Evolutionary conservation across 2,888 invertebrate species (phyloP).

Genomic region (Orthosia gothica): DNA sequence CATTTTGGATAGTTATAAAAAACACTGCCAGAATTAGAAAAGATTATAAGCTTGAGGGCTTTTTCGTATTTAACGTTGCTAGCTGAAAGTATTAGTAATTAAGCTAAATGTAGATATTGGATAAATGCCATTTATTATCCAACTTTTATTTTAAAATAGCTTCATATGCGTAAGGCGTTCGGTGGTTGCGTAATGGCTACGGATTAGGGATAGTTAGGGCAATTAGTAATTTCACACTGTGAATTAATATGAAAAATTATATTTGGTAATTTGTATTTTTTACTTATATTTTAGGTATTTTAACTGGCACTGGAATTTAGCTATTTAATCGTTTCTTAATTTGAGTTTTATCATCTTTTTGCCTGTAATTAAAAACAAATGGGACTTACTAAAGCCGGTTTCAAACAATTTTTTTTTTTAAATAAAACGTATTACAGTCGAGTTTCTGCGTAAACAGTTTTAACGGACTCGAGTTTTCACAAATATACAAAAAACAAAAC

Average conservation of each 20-base stretch:
- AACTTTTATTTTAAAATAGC: conserved; percentile 44
- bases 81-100: not conserved
- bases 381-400: not conserved
- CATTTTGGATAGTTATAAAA: too few relatives aligned
- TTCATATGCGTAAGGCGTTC: conserved; percentile 2
- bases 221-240: conserved; percentile 1
- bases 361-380: not conserved
- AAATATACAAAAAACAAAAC: not conserved
- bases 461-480: not conserved
- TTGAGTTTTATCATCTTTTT: not conserved
- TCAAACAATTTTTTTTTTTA: not conserved
- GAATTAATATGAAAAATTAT: not conserved
- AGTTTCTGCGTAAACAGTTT: not conserved
- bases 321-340: not conserved
- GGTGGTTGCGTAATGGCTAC: conserved; percentile 9
- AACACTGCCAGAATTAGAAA: not conserved
- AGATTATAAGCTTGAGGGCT: not conserved
- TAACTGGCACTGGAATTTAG: not conserved
- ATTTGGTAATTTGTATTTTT: not conserved
- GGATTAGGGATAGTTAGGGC: not conserved
- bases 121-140: conserved; percentile 35
- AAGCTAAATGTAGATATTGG: conserved; percentile 35
- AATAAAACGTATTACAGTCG: not conserved
- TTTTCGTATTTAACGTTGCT: conserved; percentile 11
- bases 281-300: too few relatives aligned